phyloP scores from a whole-genome alignment of 2,113 vertebrate genomes.

The Gorsachius goisagi region DNA sequence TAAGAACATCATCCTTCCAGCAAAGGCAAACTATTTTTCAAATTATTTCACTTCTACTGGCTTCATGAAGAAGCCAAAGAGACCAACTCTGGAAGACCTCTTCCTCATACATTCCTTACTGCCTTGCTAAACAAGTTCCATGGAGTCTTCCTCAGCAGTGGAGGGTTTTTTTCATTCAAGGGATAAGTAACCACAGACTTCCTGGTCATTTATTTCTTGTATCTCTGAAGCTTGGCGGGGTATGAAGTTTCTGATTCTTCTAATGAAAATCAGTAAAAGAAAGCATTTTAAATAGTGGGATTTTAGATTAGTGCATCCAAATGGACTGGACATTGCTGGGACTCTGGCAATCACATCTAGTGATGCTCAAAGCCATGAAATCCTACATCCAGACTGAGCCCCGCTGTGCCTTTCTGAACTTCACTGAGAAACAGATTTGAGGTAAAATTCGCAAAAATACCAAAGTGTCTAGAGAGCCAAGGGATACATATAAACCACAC shows the following conservation, averaged over 20 bases:
- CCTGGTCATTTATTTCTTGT: neutral
- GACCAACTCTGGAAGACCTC: neutral
- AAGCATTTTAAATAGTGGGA: neutral
- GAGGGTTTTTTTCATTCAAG: neutral
- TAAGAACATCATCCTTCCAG: neutral
- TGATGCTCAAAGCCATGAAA: neutral
- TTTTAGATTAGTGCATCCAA: neutral
- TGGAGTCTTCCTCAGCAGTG: neutral
- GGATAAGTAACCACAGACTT: neutral
- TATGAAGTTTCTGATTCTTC: neutral
- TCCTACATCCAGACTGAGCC: neutral
- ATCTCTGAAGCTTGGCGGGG: neutral
- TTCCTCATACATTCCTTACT: neutral
- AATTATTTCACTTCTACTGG: neutral
- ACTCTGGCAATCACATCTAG: neutral
- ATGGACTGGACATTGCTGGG: neutral
- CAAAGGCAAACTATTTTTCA: neutral
- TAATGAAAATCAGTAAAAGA: neutral
- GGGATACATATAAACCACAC: neutral
- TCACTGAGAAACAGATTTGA: neutral
- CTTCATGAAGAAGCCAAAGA: neutral
- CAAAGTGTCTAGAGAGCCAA: neutral
- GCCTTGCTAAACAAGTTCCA: neutral
- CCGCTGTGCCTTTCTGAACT: neutral
- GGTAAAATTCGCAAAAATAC: neutral